Evolutionary conservation across 2,797 vertebrate species (phyloP), one percentile per base, ranked within the genome.

Genomic region (Ceryle rudis): DNA sequence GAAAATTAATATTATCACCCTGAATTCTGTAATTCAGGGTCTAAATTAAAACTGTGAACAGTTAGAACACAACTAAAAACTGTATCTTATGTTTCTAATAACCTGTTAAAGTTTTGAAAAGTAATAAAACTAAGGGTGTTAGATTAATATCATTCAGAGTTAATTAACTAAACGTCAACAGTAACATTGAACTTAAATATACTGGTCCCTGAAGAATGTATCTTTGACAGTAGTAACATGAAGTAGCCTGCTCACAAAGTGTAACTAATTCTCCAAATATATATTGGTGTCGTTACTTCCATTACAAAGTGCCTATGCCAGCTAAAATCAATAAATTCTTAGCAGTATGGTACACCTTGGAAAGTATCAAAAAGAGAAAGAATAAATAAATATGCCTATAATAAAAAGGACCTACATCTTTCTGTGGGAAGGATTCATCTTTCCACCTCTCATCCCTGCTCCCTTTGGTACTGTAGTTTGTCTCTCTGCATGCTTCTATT

Each of bases 1-100:
- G 88, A 89, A 98, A 98, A 98, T 98, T 98, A 98, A 93, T 90
- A 96, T 95, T 97, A 96, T 95, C 97, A 97, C 97, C 95, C 72
- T 92, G 80, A 97, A 97, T 97, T 97, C 54, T 92, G 65, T 95
- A 95, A 86, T 96, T 97, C 71, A 77, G 52, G 86, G 35, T 90
- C 94, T 97, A 95, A 92, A 97, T 97, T 96, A 97, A 96, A 95
- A 92, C 61, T 74, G 14, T 54, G 60, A 94, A n/a, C 18, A 31
- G 28, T 55, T n/a, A 55, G 18, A 31, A n/a, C 52, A 54, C 29
- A n/a, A 54, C 18, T 54, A 31, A 31, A 55, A 96, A 95, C 95
- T 81, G 35, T 94, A 94, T 98, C 96, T 97, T 97, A 95, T 41
- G 29, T 96, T 89, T 96, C 95, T 93, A 90, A 90, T 81, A 92